A percentile compares a stretch with the other conserved stretches of the same genome.
phyloP scores from a whole-genome alignment of 1,140 invertebrate species.

The Cherax destructor region DNA sequence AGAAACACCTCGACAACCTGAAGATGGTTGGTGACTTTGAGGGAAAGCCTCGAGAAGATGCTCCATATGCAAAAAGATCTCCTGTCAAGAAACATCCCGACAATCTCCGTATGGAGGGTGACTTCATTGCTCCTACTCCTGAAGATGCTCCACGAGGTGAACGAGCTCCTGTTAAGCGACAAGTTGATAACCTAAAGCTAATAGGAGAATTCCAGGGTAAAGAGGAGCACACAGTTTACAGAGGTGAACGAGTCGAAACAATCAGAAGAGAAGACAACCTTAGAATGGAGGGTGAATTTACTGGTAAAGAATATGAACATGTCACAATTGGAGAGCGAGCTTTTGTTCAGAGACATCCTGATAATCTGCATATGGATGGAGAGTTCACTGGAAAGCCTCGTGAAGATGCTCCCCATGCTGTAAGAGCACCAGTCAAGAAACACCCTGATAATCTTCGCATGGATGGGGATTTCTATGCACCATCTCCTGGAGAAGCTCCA shows the following conservation, averaged over 20 bases:
- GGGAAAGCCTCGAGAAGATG: conserved; percentile 43
- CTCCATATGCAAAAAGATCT: conserved; percentile 8
- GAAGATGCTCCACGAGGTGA: conserved; percentile 30
- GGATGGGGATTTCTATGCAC: conserved; percentile 50
- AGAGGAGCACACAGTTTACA: conserved; percentile 74
- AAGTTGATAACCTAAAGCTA: conserved; percentile 50
- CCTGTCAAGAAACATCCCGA: conserved; percentile 36
- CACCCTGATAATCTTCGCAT: conserved; percentile 49
- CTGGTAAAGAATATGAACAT: conserved; percentile 24
- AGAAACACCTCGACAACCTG: conserved; percentile 51
- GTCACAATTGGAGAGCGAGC: conserved; percentile 65
- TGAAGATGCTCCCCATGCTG: conserved; percentile 43
- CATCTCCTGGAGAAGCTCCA: conserved; percentile 22
- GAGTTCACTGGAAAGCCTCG: conserved; percentile 70
- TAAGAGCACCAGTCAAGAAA: conserved; percentile 35
- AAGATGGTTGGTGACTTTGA: conserved; percentile 55
- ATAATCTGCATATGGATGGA: conserved; percentile 55
- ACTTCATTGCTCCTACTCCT: conserved; percentile 35
- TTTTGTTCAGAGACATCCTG: conserved; percentile 73
- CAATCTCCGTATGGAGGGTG: conserved; percentile 37
- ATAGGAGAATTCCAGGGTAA: conserved; percentile 78
- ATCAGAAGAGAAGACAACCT: conserved; percentile 51
- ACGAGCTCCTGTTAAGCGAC: conserved; percentile 36
- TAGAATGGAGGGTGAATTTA: conserved; percentile 31
- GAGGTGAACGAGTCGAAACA: conserved; percentile 76